Base-by-base conservation (phyloP, 2,888 invertebrate species). In the Mythimna lalbum region DNA sequence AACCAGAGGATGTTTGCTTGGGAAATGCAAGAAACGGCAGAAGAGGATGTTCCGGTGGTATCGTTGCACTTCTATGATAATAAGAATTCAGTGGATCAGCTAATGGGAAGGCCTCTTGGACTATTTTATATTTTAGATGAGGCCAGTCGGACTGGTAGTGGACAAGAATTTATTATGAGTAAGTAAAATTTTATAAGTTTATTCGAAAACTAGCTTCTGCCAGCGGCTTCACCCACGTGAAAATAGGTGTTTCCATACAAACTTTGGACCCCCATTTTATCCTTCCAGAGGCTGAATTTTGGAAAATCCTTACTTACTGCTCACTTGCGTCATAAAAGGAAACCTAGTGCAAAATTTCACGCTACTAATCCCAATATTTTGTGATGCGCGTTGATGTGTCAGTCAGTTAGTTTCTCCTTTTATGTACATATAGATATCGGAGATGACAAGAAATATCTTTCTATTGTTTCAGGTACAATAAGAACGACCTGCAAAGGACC, bases 1-100 rank as follows among this genome's bases (percentile, higher is more conserved):
- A 98, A 99, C 87, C 99, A 99, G 92, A 97, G 98, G 88, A 97
- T 98, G 76, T 99, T 99, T 92, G 97, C 97, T 9, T 99, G 98
- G 98, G 99, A 99, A 96, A 97, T 98, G 97, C 97, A 97, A 83
- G 96, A 96, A 88, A 97, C 97, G 96, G 97, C 97, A 76, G 98
- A 98, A 76, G 99, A 99, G 90, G 98, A 97, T 31, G 96, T 98
- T 59, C 97, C 97, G 10, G 95, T 96, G n/a, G 96, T 97, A 53
- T 96, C 96, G 43, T 96, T 98, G 47, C 97, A 97, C 83, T 99
- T 97, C 90, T 98, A 98, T 90, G 98, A 99, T 90, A 99, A 99
- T 91, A 98, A 98, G 87, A 97, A 97, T 65, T 97, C 98, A 31
- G 97, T 99, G 39, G 99, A 99, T 89, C 98, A 98, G 92, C 96